These are phyloP conservation scores for Macroglossus sobrinus DNA, from an alignment of 2,113 vertebrate species.

Conservation along the genomic window DNA sequence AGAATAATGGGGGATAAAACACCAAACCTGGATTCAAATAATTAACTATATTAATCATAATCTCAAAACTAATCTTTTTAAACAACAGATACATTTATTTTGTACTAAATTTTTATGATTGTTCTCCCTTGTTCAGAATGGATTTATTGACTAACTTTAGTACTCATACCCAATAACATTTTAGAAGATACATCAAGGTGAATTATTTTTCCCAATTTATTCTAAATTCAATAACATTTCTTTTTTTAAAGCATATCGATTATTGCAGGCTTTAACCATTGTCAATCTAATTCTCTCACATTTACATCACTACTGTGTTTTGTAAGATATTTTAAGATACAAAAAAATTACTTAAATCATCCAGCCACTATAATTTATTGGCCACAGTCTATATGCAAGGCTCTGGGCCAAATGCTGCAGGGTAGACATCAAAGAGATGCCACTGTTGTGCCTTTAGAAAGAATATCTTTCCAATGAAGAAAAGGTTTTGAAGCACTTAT, in stretches of 20 bases:
- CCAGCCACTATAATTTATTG: background rate
- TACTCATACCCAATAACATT: background rate
- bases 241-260: background rate
- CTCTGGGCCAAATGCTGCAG: background rate
- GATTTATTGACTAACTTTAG: background rate
- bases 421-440: background rate
- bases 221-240: background rate
- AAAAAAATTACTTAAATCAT: background rate
- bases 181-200: background rate
- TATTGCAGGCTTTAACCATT: background rate
- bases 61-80: background rate
- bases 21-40: background rate
- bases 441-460: background rate
- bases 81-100: background rate
- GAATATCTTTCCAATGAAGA: background rate
- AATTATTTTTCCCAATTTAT: constrained; percentile 12
- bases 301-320: background rate
- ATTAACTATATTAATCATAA: background rate
- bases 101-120: background rate
- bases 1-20: background rate
- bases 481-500: background rate
- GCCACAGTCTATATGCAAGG: background rate
- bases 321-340: background rate
- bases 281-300: background rate
- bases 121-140: background rate